Evolutionary conservation across 2,113 vertebrate species (phyloP).

Genomic region (Vulpes lagopus): DNA sequence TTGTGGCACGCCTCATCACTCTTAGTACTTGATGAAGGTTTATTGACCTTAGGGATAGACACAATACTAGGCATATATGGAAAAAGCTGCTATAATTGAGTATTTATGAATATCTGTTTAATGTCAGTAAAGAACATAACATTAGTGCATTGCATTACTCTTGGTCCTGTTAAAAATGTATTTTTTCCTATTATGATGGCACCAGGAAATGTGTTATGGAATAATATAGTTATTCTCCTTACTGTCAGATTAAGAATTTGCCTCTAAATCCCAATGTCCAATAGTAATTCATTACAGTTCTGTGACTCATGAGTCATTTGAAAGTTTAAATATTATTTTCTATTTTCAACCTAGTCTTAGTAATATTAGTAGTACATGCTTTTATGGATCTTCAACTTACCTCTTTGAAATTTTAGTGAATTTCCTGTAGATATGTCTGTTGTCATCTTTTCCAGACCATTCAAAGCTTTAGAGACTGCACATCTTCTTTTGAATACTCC

Average conservation of each 20-base stretch:
- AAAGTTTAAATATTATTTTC: constrained; percentile 59
- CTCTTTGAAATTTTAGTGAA: neutral
- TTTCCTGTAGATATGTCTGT: neutral
- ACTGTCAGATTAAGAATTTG: constrained; percentile 47
- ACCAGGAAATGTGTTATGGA: neutral
- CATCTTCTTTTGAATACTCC: neutral
- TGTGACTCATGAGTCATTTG: constrained; percentile 24
- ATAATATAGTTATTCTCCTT: constrained; percentile 18
- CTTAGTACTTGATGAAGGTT: neutral
- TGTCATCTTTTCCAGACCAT: constrained; percentile 3
- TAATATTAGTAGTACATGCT: neutral
- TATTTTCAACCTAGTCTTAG: neutral
- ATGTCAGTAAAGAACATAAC: neutral
- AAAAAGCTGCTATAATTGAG: neutral
- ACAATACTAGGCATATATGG: neutral
- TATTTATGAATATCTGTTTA: neutral
- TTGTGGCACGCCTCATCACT: neutral
- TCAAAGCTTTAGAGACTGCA: neutral
- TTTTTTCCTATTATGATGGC: neutral
- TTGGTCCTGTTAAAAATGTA: neutral
- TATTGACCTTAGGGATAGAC: neutral
- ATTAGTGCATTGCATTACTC: neutral
- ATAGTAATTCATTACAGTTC: constrained; percentile 16
- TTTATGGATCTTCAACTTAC: constrained; percentile 36
- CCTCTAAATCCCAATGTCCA: neutral